These are phyloP conservation scores for Euplagia quadripunctaria DNA, from an alignment of 2,888 invertebrate genomes.

Conservation along the genomic window DNA sequence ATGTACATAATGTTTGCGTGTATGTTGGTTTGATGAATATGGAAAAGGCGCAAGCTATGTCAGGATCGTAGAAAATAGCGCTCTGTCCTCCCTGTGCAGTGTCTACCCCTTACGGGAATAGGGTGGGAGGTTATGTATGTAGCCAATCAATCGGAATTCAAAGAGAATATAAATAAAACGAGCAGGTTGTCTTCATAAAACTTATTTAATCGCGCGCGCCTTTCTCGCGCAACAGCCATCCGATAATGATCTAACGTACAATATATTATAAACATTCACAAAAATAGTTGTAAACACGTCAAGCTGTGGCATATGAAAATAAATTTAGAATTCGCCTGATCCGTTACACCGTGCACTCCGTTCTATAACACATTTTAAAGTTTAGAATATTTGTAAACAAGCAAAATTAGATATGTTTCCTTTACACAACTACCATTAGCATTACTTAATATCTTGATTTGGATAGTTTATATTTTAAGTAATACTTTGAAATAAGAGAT, in stretches of 20 bases:
- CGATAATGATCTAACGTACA: constrained; percentile 48
- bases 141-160: no score
- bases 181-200: constrained; percentile 53
- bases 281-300: constrained; percentile 52
- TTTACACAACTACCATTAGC: constrained; percentile 25
- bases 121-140: no score
- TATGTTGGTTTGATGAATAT: no score
- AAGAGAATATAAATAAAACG: constrained; percentile 41
- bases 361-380: background rate
- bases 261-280: constrained; percentile 49
- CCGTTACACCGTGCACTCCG: background rate
- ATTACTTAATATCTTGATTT: background rate
- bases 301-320: constrained; percentile 49
- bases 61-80: no score
- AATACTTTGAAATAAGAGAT: constrained; percentile 18
- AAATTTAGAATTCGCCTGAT: constrained; percentile 23
- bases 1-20: no score
- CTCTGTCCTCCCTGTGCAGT: no score
- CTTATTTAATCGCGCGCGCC: constrained; percentile 64
- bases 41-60: no score
- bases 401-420: constrained; percentile 40
- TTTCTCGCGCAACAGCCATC: constrained; percentile 60
- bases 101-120: no score
- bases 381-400: constrained; percentile 7
- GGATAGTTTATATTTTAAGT: constrained; percentile 18